Conservation (phyloP, 1,140 invertebrate genomes). For the Bombus turneri region DNA sequence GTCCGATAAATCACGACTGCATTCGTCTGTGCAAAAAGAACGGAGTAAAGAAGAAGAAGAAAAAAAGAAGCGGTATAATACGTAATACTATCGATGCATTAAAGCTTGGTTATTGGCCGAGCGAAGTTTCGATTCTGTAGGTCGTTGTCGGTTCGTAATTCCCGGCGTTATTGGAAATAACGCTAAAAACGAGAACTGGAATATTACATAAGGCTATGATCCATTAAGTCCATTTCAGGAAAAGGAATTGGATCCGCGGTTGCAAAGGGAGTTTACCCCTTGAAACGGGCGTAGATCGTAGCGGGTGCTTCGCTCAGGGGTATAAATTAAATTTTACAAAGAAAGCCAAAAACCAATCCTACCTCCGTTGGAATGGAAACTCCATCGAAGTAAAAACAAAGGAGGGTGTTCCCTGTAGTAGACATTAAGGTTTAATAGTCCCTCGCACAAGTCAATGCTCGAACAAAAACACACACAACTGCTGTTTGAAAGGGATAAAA, state of each 20-base stretch:
- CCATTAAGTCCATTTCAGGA: slow-evolving; percentile 53
- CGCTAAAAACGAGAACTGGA: slow-evolving; percentile 47
- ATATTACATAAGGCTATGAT: slow-evolving; percentile 59
- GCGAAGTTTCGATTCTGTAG: background rate
- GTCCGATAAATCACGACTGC: slow-evolving; percentile 11
- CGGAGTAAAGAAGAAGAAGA: background rate
- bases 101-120: slow-evolving; percentile 23
- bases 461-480: background rate
- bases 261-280: slow-evolving; percentile 18
- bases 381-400: slow-evolving; percentile 42
- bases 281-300: slow-evolving; percentile 26
- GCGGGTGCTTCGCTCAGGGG: background rate
- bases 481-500: background rate
- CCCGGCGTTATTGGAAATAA: slow-evolving; percentile 42
- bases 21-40: background rate
- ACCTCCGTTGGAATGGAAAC: slow-evolving; percentile 50
- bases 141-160: slow-evolving; percentile 16
- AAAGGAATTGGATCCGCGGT: slow-evolving; percentile 53
- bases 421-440: slow-evolving; percentile 22
- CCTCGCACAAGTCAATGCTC: background rate
- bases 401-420: slow-evolving; percentile 8
- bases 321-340: slow-evolving; percentile 71
- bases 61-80: background rate
- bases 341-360: slow-evolving; percentile 56
- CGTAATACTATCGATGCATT: slow-evolving; percentile 35